Base-by-base conservation (phyloP, 1,140 invertebrate species). In the Pseudomyrmex pallidus region DNA sequence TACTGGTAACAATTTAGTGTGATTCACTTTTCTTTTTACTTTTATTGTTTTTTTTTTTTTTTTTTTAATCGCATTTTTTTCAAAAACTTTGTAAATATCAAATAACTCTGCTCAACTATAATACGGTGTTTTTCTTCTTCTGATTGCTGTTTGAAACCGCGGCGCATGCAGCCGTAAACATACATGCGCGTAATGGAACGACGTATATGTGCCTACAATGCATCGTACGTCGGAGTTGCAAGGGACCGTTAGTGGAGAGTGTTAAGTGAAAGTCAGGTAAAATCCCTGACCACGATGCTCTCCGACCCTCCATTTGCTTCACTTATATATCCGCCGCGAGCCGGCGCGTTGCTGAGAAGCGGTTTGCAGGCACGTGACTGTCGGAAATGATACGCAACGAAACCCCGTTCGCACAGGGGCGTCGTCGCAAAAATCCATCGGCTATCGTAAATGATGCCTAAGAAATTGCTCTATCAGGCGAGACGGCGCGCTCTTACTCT, bases 271-370 rank as follows among this genome's bases (percentile, higher is more conserved):
- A 89, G 87, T 88, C 84, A 86, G 80, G 87, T 88, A 88, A 88
- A 88, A 89, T 89, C 84, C 84, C 88, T 89, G 88, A 89, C 88
- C 88, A 89, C 88, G 88, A 84, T 89, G 87, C 88, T 89, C 87
- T 88, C 84, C 84, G 87, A 86, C 88, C 87, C 84, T 86, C 84
- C 88, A 70, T 89, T 86, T 86, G 84, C 82, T 85, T 88, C 85
- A 74, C 50, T 78, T 83, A 35, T 35, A 35, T 35, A 82, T 20
- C 62, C 82, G 84, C 62, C 83, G 88, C 84, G 59, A 88, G 76
- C 80, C 62, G 35, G 5, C 35, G 72, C 66, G 68, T 54, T 56
- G 67, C 74, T 66, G 84, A 82, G 73, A 85, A 67, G 66, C 70
- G 63, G 78, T 73, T 76, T 83, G 52, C 78, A 59, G 57, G 3